Conservation (phyloP, 2,113 vertebrate genomes). For the Gila orcuttii region DNA sequence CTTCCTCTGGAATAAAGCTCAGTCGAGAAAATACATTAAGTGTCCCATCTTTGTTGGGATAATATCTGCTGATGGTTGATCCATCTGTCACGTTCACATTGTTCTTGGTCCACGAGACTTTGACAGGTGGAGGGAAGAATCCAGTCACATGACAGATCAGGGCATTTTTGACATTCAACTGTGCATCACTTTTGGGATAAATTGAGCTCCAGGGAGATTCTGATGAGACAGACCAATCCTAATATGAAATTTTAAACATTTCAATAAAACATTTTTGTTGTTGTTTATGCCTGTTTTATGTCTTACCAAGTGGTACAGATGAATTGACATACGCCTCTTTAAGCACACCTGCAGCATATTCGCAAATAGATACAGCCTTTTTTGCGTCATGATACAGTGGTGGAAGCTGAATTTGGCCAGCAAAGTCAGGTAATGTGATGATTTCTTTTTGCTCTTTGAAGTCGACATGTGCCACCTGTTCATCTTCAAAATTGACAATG, state of each 20-base stretch:
- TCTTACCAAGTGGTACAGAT: conserved; percentile 9
- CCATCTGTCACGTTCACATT: conserved; percentile 53
- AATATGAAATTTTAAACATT: background rate
- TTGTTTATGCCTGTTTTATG: background rate
- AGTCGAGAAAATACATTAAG: conserved; percentile 69
- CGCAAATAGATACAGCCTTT: background rate
- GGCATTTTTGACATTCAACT: conserved; percentile 66
- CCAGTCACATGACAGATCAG: conserved; percentile 72
- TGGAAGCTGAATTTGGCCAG: too few relatives aligned
- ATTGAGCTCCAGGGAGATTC: conserved; percentile 66
- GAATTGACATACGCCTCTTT: background rate
- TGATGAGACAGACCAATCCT: conserved; percentile 39
- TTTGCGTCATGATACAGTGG: background rate
- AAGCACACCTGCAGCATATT: background rate
- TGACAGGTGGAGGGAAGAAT: conserved; percentile 67
- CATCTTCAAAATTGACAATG: background rate
- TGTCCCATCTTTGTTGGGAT: conserved; percentile 8
- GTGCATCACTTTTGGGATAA: conserved; percentile 59
- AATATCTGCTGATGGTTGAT: conserved; percentile 49
- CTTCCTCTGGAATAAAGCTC: conserved; percentile 63
- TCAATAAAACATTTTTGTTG: background rate
- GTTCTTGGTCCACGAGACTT: conserved; percentile 62
- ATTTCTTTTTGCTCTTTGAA: background rate
- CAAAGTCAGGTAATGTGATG: conserved; percentile 13
- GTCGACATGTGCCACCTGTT: conserved; percentile 1